Conservation (phyloP, 2,888 invertebrate species). For the Lymantria dispar region DNA sequence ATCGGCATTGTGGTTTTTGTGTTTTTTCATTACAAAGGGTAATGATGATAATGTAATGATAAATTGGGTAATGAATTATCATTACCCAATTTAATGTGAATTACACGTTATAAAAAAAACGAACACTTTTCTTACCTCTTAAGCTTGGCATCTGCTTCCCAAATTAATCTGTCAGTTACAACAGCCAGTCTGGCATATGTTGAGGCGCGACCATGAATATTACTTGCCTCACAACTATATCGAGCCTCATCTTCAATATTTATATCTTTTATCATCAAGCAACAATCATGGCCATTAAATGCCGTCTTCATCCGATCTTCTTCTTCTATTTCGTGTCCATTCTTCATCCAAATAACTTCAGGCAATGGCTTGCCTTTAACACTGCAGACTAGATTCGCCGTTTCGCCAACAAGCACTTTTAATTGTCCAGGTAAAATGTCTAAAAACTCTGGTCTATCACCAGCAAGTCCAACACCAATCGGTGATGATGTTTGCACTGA, state of each 20-base stretch:
- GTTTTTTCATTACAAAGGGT: too few species aligned
- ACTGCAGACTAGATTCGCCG: conserved; percentile 87
- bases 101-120: not conserved
- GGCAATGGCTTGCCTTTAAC: conserved; percentile 87
- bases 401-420: conserved; percentile 87
- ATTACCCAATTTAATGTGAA: too few species aligned
- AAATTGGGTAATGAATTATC: too few species aligned
- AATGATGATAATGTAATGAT: too few species aligned
- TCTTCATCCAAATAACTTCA: conserved; percentile 91
- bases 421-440: conserved; percentile 89
- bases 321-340: conserved; percentile 87
- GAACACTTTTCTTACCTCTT: conserved; percentile 80
- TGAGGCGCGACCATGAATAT: conserved; percentile 89
- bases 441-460: conserved; percentile 89
- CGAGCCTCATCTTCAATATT: conserved; percentile 88
- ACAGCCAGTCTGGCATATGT: conserved; percentile 92
- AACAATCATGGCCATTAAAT: conserved; percentile 83
- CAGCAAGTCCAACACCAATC: conserved; percentile 84
- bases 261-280: conserved; percentile 84
- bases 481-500: conserved; percentile 86
- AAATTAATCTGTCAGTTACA: conserved; percentile 87
- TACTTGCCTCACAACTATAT: conserved; percentile 92
- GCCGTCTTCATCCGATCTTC: conserved; percentile 80
- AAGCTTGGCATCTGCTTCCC: conserved; percentile 89
- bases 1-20: too few species aligned